These are phyloP conservation scores for Ictidomys tridecemlineatus DNA, from an alignment of 2,113 vertebrate species.

Conservation along the genomic window DNA sequence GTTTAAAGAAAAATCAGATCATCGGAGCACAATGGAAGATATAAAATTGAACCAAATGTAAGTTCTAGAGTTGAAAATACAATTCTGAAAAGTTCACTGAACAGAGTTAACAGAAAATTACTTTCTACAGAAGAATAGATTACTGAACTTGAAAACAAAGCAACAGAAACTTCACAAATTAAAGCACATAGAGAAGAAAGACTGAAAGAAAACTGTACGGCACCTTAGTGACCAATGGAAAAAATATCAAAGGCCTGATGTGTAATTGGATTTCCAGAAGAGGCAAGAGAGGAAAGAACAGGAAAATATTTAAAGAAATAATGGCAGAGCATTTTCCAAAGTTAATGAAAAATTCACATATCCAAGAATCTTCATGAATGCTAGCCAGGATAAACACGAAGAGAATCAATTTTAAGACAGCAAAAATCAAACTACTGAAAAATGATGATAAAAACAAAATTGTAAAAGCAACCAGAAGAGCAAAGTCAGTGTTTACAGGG, in stretches of 20 bases:
- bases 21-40: neutral
- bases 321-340: constrained; percentile 14
- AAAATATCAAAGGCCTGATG: neutral
- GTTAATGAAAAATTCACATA: constrained; percentile 31
- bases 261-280: constrained; percentile 33
- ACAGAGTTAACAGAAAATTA: neutral
- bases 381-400: neutral
- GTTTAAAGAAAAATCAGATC: constrained; percentile 16
- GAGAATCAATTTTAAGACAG: neutral
- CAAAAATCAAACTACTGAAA: neutral
- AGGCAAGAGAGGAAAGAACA: neutral
- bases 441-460: constrained; percentile 15
- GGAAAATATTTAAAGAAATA: constrained; percentile 10
- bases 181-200: neutral
- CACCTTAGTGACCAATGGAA: neutral
- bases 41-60: neutral
- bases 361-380: neutral
- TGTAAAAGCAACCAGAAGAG: neutral
- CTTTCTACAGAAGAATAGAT: neutral
- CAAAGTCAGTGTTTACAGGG: neutral
- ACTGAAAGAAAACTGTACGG: neutral
- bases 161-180: neutral
- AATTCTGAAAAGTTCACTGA: neutral
- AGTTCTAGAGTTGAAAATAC: neutral
- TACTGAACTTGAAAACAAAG: neutral